Base-by-base conservation (phyloP, 2,797 vertebrate genomes). In the Lagorchestes hirsutus region DNA sequence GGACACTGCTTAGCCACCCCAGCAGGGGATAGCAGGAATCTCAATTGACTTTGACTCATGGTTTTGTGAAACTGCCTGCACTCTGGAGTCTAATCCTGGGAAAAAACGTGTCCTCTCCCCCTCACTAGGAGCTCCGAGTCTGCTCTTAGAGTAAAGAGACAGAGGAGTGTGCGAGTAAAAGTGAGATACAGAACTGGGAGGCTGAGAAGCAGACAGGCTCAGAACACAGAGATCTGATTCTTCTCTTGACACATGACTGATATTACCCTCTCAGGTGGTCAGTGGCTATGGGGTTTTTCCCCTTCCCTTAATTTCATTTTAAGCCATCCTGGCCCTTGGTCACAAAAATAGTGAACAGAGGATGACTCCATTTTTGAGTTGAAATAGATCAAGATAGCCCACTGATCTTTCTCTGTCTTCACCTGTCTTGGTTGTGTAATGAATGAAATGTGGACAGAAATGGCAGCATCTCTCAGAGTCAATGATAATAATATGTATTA, bases 1-100 rank as follows among this genome's bases (percentile, higher is more conserved):
- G 98, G 98, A 97, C 97, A 98, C 96, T 98, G 98, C 98, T 99
- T 99, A 98, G 98, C 96, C 98, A 98, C 98, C 98, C 97, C 97
- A 94, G 97, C 98, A 98, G 97, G 97, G 90, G 95, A 98, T 98
- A 97, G 93, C 98, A 97, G 95, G 98, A 98, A 98, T 97, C 98
- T 98, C 97, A 97, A 98, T 96, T 98, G 98, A 97, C 98, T 97
- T 98, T 92, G 96, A 93, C 95, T 97, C 92, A 97, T 98, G 97
- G 97, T 98, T 98, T 97, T 98, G 95, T 97, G 98, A 98, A 98
- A 97, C 97, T 98, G 97, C 95, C 95, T 97, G 95, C 97, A 98
- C 97, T 98, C 90, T 94, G 97, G 96, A 97, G 55, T 97, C 98
- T 96, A 97, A 97, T 91, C 92, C 95, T 97, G 94, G 96, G 96